phyloP scores from a whole-genome alignment of 2,888 invertebrate genomes.

The Luffia ferchaultella region DNA sequence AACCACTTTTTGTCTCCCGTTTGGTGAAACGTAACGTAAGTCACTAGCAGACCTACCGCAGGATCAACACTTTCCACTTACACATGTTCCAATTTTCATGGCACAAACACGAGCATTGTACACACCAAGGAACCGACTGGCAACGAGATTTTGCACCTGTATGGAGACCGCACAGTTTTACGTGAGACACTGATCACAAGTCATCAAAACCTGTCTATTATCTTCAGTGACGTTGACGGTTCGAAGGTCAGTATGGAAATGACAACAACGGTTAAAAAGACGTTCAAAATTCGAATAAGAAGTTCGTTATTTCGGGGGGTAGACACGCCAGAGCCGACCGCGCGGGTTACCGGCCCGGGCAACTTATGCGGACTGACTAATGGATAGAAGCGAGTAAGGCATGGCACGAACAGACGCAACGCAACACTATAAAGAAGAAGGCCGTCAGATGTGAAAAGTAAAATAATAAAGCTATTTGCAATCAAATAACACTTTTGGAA shows the following conservation, averaged over 20 bases:
- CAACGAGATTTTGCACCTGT: conserved; percentile 25
- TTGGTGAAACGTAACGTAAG: conserved; percentile 45
- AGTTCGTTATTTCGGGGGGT: conserved; percentile 23
- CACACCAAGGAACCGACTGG: conserved; percentile 48
- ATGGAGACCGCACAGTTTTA: neutral
- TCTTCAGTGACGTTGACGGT: conserved; percentile 24
- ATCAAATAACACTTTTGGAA: no score
- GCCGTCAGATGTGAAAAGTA: neutral
- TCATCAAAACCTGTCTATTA: neutral
- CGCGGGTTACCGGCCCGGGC: conserved; percentile 58
- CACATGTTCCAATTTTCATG: conserved; percentile 43
- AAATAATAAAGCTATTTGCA: neutral
- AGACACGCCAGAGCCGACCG: conserved; percentile 23
- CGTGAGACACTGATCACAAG: neutral
- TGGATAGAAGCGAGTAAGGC: neutral
- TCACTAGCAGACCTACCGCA: conserved; percentile 27
- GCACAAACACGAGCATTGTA: conserved; percentile 44
- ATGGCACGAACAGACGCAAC: neutral
- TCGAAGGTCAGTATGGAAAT: conserved; percentile 50
- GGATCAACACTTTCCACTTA: conserved; percentile 49
- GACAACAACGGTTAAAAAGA: conserved; percentile 54
- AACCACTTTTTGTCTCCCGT: conserved; percentile 46
- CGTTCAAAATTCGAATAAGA: conserved; percentile 50
- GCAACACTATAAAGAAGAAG: neutral
- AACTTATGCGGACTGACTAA: conserved; percentile 54